Base-by-base conservation (phyloP, 2,797 vertebrate species). In the Xerus rutilus region DNA sequence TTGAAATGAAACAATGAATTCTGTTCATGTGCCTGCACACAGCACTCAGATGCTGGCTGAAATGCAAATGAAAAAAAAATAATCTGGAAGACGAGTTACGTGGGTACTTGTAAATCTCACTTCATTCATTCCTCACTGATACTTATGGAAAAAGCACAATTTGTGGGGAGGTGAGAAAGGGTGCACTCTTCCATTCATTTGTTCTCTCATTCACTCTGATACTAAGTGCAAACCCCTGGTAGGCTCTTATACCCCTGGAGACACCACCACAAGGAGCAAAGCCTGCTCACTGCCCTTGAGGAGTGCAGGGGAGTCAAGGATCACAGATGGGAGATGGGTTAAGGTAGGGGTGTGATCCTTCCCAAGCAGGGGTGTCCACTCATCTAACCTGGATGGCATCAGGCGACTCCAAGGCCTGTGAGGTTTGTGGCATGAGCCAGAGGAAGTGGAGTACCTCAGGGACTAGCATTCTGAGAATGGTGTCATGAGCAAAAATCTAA, bases 291-390 rank as follows among this genome's bases (percentile, higher is more conserved):
- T 81, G n/a, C 28, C 62, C 35, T 21, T 12, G 52, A 0, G 59
- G 43, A 86, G 49, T 6, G 2, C 2, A 49, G 6, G 52, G 11
- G 8, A 78, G n/a, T 8, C 4, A 76, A 59, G 67, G 62, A 69
- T 62, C 39, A 54, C 20, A 18, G 21, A 3, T 7, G 0, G 28
- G n/a, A 84, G 52, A n/a, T 4, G 2, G 45, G n/a, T 64, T 23
- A 18, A 49, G 43, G n/a, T 0, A 25, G 73, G 57, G 28, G 28
- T 20, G 10, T 12, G 35, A 52, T 62, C 3, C 39, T 17, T 52
- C 7, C 59, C 9, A 17, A 35, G 23, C 10, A 23, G 8, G n/a
- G 35, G 10, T 3, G 4, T 43, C 8, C 2, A 3, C 7, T 39
- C 21, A 0, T 10, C 59, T 62, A 62, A 25, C 21, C 23, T 13